A percentile compares a stretch with the other conserved stretches of the same genome.
Conservation (phyloP, 2,797 vertebrate genomes). For the Poecilia picta region DNA sequence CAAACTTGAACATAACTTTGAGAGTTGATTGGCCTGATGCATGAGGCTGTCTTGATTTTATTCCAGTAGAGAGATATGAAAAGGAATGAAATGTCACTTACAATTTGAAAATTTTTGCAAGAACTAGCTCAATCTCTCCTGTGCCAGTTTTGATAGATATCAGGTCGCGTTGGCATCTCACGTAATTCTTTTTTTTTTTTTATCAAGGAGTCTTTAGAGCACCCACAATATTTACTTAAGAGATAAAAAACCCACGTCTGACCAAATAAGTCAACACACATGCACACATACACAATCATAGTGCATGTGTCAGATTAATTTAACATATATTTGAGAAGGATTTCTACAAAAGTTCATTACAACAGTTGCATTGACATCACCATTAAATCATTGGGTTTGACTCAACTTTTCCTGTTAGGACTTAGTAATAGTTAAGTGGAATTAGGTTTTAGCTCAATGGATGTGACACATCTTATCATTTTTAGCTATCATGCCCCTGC, state of each 20-base stretch:
- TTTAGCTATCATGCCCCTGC: background rate
- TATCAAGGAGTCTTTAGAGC: background rate
- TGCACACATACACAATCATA: too few species aligned
- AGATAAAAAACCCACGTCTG: background rate
- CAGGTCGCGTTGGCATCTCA: background rate
- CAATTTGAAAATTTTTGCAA: background rate
- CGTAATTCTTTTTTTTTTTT: background rate
- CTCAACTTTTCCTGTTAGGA: background rate
- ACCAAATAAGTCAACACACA: constrained; percentile 2
- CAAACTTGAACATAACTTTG: background rate
- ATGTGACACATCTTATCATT: background rate
- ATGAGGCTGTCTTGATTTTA: background rate
- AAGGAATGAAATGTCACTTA: background rate
- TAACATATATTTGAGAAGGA: background rate
- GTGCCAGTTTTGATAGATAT: background rate
- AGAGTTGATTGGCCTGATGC: background rate
- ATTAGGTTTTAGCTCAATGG: background rate
- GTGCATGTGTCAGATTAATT: background rate
- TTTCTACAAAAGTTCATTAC: background rate
- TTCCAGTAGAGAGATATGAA: background rate
- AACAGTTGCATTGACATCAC: background rate
- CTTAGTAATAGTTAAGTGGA: background rate
- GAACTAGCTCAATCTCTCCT: background rate
- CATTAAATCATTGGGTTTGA: background rate
- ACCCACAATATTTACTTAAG: background rate